Evolutionary conservation across 2,797 vertebrate genomes (phyloP).

Genomic region (Sebastolobus altivelis): DNA sequence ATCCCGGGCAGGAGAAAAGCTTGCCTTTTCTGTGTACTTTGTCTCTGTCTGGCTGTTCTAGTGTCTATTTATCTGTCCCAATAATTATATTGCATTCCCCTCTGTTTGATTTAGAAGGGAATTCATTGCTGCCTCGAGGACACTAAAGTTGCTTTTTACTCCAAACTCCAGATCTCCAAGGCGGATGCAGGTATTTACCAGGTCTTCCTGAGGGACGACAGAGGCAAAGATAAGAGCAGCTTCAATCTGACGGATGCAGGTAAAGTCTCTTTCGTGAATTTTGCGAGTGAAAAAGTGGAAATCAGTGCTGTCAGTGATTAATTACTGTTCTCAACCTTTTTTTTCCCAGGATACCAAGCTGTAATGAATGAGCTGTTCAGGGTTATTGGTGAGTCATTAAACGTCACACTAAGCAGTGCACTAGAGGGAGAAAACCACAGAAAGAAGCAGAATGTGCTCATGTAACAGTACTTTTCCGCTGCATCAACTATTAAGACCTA

Average conservation of each 20-base stretch:
- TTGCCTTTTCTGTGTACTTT: slow-evolving; percentile 79
- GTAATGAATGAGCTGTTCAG: slow-evolving; percentile 96
- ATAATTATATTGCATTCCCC: slow-evolving; percentile 29
- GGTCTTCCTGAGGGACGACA: slow-evolving; percentile 91
- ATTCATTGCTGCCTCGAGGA: slow-evolving; percentile 9
- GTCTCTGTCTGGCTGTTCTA: slow-evolving; percentile 62
- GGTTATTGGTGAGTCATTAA: slow-evolving; percentile 91
- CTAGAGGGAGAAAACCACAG: neutral
- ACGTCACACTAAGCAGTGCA: slow-evolving; percentile 16
- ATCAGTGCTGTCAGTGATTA: neutral
- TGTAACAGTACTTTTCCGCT: slow-evolving; percentile 7
- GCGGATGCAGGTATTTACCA: slow-evolving; percentile 92
- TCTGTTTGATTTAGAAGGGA: slow-evolving; percentile 33
- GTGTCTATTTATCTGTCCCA: slow-evolving; percentile 53
- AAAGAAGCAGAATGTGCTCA: slow-evolving; percentile 19
- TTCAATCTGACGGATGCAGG: slow-evolving; percentile 92
- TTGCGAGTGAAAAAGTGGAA: slow-evolving; percentile 8
- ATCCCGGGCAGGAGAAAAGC: slow-evolving; percentile 83
- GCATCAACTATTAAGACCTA: neutral
- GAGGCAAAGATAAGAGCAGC: slow-evolving; percentile 93
- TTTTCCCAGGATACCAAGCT: slow-evolving; percentile 90
- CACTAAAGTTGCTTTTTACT: slow-evolving; percentile 45
- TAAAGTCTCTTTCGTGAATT: slow-evolving; percentile 63
- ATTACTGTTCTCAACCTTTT: slow-evolving; percentile 40
- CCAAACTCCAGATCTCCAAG: slow-evolving; percentile 90